Conservation (phyloP, 1,140 invertebrate genomes). For the Drosophila burlai region DNA sequence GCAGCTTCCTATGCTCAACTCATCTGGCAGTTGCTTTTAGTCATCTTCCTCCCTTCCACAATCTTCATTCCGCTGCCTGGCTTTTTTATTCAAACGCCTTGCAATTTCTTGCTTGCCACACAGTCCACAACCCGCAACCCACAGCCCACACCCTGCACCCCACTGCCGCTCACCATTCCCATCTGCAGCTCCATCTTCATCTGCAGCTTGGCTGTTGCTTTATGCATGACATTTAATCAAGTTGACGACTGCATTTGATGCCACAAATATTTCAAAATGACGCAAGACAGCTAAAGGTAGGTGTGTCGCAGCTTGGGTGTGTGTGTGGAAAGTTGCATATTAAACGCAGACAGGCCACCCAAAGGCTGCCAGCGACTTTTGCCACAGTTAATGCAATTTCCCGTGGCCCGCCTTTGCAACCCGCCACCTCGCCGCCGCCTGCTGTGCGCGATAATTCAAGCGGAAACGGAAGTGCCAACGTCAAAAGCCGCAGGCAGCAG, state of each 20-base stretch:
- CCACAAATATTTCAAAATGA: slow-evolving; percentile 84
- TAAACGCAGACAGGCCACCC: slow-evolving; percentile 74
- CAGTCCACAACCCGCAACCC: neutral
- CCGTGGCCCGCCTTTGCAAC: slow-evolving; percentile 42
- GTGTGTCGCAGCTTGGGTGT: slow-evolving; percentile 31
- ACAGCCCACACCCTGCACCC: neutral
- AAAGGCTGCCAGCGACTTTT: slow-evolving; percentile 63
- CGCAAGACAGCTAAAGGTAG: slow-evolving; percentile 66
- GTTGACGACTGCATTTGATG: slow-evolving; percentile 84
- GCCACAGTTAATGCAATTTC: slow-evolving; percentile 82
- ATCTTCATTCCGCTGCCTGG: slow-evolving; percentile 17
- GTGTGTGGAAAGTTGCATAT: slow-evolving; percentile 78
- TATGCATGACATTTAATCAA: slow-evolving; percentile 84
- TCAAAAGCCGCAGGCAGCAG: slow-evolving; percentile 71
- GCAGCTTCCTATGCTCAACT: slow-evolving; percentile 21
- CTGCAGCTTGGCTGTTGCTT: slow-evolving; percentile 77
- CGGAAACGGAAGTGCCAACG: slow-evolving; percentile 82
- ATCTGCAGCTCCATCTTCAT: slow-evolving; percentile 50
- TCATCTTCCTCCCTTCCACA: slow-evolving; percentile 37
- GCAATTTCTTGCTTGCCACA: slow-evolving; percentile 63
- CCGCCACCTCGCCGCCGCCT: slow-evolving; percentile 36
- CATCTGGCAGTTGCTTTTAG: slow-evolving; percentile 45
- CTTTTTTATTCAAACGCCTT: slow-evolving; percentile 66
- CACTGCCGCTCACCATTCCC: slow-evolving; percentile 1
- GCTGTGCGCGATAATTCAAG: slow-evolving; percentile 81